A percentile compares a stretch with the other conserved stretches of the same genome.
Evolutionary conservation across 1,140 invertebrate genomes (phyloP).

Genomic region (Drosophila navojoa): DNA sequence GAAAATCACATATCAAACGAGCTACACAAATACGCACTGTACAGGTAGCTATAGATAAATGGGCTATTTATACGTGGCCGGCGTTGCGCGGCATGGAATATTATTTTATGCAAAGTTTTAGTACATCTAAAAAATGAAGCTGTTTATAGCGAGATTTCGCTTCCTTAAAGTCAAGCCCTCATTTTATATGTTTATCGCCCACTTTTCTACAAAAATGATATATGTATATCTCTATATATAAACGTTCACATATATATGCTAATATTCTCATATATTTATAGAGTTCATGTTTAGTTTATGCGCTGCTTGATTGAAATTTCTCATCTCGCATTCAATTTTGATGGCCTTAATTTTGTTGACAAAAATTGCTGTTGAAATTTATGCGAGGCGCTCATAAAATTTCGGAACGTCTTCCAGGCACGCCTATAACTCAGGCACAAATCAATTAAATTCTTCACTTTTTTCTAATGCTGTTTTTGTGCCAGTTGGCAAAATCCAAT

Average conservation of each 20-base stretch:
- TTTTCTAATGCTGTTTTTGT: slow-evolving; percentile 35
- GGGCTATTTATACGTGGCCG: neutral
- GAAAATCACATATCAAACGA: slow-evolving; percentile 7
- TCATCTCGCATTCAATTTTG: slow-evolving; percentile 27
- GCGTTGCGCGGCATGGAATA: too few relatives aligned
- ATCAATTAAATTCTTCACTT: slow-evolving; percentile 39
- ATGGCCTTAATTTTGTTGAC: slow-evolving; percentile 54
- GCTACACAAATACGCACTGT: neutral
- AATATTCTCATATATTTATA: neutral
- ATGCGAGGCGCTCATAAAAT: slow-evolving; percentile 25
- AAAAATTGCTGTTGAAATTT: slow-evolving; percentile 39
- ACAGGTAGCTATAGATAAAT: slow-evolving; percentile 10
- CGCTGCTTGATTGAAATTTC: slow-evolving; percentile 42
- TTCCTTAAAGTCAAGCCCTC: too few relatives aligned
- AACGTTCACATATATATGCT: neutral
- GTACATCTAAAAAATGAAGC: too few relatives aligned
- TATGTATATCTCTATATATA: neutral
- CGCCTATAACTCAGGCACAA: slow-evolving; percentile 26
- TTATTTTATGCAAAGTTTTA: too few relatives aligned
- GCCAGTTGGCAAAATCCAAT: slow-evolving; percentile 57
- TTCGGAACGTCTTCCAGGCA: slow-evolving; percentile 26
- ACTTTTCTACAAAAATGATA: neutral
- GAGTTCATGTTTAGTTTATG: slow-evolving; percentile 35
- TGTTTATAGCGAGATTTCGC: too few relatives aligned
- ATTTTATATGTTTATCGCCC: too few relatives aligned